A percentile compares a stretch with the other conserved stretches of the same genome.
These are phyloP conservation scores for Lasiommata megera DNA, from an alignment of 2,888 invertebrate species.

Conservation along the genomic window DNA sequence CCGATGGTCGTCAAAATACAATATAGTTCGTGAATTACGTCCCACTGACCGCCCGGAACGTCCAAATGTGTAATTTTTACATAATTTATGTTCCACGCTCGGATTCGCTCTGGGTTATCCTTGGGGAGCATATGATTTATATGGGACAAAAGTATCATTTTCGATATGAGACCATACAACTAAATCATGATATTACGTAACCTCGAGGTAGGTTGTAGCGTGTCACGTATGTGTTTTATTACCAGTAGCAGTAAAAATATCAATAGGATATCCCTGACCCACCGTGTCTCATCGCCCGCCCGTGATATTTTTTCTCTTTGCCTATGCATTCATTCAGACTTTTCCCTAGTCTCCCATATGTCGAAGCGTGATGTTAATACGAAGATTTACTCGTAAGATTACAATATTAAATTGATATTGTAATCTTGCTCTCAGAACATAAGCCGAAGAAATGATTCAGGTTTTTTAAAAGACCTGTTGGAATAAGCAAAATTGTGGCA, in stretches of 20 bases:
- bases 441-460: no score
- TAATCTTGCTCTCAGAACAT: no score
- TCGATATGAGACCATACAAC: slow-evolving; percentile 23
- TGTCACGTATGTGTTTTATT: slow-evolving; percentile 5
- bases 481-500: no score
- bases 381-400: no score
- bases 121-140: slow-evolving; percentile 28
- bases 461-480: no score
- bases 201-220: slow-evolving; percentile 8
- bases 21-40: slow-evolving; percentile 17
- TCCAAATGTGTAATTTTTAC: slow-evolving; percentile 31
- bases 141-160: slow-evolving; percentile 27
- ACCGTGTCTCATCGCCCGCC: no score
- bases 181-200: slow-evolving; percentile 17
- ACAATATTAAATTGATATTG: no score
- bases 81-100: slow-evolving; percentile 30
- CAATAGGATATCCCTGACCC: no score
- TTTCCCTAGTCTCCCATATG: no score
- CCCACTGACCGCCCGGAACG: slow-evolving; percentile 17
- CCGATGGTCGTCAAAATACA: slow-evolving; percentile 7
- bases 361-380: no score
- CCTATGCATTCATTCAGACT: no score
- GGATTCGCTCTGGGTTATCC: slow-evolving; percentile 27
- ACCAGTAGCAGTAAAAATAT: not conserved
- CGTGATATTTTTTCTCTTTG: no score